Percentiles rank a stretch among this genome's conserved stretches.
Conservation (phyloP, 2,797 vertebrate species). For the Muraenolepis orangiensis region DNA sequence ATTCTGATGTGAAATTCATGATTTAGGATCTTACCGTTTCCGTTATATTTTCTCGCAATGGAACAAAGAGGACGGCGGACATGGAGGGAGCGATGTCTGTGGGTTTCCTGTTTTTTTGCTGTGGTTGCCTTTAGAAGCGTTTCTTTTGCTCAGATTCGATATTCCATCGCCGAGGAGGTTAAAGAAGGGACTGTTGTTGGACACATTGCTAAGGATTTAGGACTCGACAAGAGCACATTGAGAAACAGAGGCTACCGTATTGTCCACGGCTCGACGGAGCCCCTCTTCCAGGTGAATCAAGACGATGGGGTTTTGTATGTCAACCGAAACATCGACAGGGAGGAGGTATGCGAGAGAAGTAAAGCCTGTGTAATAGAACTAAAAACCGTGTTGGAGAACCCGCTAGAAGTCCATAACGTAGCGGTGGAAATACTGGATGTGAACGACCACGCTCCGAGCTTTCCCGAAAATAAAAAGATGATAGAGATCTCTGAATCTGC, state of each 20-base stretch:
- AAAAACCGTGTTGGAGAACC: constrained; percentile 47
- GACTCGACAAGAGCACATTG: constrained; percentile 49
- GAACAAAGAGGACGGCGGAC: constrained; percentile 14
- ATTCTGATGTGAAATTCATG: background rate
- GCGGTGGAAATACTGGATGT: constrained; percentile 33
- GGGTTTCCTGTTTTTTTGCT: constrained; percentile 38
- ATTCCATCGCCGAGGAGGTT: constrained; percentile 58
- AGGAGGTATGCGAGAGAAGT: constrained; percentile 42
- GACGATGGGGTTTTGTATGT: constrained; percentile 47
- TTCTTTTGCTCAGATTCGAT: constrained; percentile 48
- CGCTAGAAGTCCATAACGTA: constrained; percentile 41
- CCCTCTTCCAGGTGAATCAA: constrained; percentile 37
- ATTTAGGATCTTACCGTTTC: background rate
- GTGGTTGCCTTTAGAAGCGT: constrained; percentile 30
- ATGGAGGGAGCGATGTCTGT: constrained; percentile 9
- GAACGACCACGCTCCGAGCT: constrained; percentile 38
- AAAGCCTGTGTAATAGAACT: constrained; percentile 42
- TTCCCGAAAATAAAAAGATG: constrained; percentile 42
- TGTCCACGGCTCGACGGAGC: constrained; percentile 43
- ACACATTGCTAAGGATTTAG: constrained; percentile 61
- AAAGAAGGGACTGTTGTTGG: constrained; percentile 62
- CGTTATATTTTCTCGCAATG: background rate
- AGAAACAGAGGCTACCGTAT: constrained; percentile 51
- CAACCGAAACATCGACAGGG: constrained; percentile 44
- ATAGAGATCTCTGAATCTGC: constrained; percentile 44